These are phyloP conservation scores for Epizoanthus rinbou DNA, from an alignment of 92 coral and sea anemone species.

Conservation along the genomic window DNA sequence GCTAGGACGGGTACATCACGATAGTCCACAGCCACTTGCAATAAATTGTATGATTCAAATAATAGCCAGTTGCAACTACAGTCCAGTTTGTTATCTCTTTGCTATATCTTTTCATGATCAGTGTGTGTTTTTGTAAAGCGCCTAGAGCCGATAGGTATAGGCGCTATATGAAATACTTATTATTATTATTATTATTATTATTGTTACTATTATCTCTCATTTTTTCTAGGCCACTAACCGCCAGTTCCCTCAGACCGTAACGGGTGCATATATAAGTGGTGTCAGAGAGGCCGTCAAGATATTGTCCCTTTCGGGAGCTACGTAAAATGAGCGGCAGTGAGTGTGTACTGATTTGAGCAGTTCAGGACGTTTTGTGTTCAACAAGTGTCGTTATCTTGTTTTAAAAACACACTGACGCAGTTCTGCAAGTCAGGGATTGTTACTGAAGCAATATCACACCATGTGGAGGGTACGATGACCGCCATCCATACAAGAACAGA, in stretches of 20 bases:
- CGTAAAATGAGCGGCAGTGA: slow-evolving; percentile 5
- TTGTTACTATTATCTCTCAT: too few relatives aligned
- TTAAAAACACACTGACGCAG: background rate
- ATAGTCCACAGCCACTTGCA: background rate
- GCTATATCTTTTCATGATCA: too few relatives aligned
- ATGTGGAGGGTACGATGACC: background rate
- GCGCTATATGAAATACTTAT: too few relatives aligned
- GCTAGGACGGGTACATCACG: background rate
- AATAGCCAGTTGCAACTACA: background rate
- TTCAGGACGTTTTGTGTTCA: background rate
- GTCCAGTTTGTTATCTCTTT: too few relatives aligned
- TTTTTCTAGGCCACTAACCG: slow-evolving; percentile 89
- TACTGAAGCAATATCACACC: background rate
- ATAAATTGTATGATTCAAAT: background rate
- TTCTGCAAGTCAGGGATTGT: background rate
- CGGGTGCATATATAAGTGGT: slow-evolving; percentile 97
- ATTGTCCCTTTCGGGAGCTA: slow-evolving; percentile 40
- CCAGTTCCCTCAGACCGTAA: slow-evolving; percentile 98
- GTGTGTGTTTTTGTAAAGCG: too few relatives aligned
- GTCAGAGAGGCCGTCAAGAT: slow-evolving; percentile 93
- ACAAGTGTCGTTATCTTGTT: background rate
- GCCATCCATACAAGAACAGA: background rate
- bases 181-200: too few relatives aligned
- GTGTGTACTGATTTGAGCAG: background rate
- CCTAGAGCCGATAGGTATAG: too few relatives aligned